These are phyloP conservation scores for Telmatochromis sp. DNA, from an alignment of 2,113 vertebrate species.

Conservation along the genomic window DNA sequence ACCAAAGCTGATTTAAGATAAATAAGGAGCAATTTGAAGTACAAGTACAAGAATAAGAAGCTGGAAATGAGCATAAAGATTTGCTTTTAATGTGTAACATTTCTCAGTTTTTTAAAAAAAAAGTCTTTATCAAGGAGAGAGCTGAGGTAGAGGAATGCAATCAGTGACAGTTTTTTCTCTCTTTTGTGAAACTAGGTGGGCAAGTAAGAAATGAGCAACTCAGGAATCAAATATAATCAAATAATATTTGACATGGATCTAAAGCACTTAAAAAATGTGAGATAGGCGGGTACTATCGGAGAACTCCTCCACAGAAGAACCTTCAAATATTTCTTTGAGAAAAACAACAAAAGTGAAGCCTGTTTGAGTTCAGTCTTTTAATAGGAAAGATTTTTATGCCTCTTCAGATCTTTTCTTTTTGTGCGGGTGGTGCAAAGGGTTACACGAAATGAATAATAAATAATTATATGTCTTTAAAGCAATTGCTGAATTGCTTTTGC, in stretches of 20 bases:
- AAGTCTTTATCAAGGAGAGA: neutral
- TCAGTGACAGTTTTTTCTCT: neutral
- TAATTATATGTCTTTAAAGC: neutral
- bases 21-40: neutral
- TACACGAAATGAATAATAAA: accelerated
- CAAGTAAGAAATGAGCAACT: neutral
- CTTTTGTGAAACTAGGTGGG: neutral
- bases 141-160: neutral
- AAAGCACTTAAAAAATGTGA: neutral
- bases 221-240: neutral
- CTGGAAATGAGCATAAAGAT: neutral
- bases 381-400: neutral
- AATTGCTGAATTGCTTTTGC: neutral
- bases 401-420: neutral
- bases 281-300: neutral
- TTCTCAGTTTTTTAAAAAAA: neutral
- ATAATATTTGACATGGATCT: neutral
- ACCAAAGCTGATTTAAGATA: neutral
- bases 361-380: neutral
- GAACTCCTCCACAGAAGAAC: neutral
- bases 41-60: neutral
- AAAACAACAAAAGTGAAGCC: neutral
- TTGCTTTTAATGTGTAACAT: neutral
- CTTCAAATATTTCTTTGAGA: neutral
- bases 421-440: neutral